These are phyloP conservation scores for Rhyacophila brunnea DNA, from an alignment of 1,140 invertebrate genomes.

Conservation along the genomic window DNA sequence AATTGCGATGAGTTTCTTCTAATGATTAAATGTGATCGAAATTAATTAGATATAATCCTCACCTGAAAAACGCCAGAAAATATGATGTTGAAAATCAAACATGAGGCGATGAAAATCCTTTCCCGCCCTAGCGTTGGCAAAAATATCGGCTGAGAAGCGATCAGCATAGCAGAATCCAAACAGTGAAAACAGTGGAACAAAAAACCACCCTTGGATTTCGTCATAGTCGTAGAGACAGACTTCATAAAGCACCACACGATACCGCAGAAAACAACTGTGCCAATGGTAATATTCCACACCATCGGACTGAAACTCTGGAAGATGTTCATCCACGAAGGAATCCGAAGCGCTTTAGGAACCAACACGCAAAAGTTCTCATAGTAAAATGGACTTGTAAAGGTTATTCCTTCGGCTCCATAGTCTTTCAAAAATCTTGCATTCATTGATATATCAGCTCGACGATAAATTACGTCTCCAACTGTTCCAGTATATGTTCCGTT, in stretches of 20 bases:
- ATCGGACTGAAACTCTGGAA: slow-evolving; percentile 41
- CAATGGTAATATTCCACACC: slow-evolving; percentile 40
- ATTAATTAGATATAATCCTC: too few relatives aligned
- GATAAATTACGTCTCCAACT: slow-evolving; percentile 42
- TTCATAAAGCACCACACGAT: slow-evolving; percentile 38
- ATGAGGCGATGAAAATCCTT: slow-evolving; percentile 30
- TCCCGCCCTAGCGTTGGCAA: slow-evolving; percentile 25
- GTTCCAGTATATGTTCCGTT: slow-evolving; percentile 45
- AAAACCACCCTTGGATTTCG: not conserved
- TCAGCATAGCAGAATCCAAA: slow-evolving; percentile 25
- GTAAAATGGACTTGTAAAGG: slow-evolving; percentile 41
- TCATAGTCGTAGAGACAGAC: not conserved
- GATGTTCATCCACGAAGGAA: slow-evolving; percentile 47
- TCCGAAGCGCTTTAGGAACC: slow-evolving; percentile 43
- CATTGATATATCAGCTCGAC: slow-evolving; percentile 42
- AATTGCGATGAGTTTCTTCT: too few relatives aligned
- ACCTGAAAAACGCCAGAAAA: slow-evolving; percentile 32
- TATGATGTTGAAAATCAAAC: slow-evolving; percentile 31
- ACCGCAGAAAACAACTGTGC: slow-evolving; percentile 32
- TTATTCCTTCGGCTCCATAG: slow-evolving; percentile 39
- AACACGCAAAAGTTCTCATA: slow-evolving; percentile 47
- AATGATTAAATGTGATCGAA: too few relatives aligned
- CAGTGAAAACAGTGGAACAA: slow-evolving; percentile 1
- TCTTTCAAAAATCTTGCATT: slow-evolving; percentile 45
- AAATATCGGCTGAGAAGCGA: slow-evolving; percentile 25